Base-by-base conservation (phyloP, 2,888 invertebrate genomes). In the Lasioglossum morio region DNA sequence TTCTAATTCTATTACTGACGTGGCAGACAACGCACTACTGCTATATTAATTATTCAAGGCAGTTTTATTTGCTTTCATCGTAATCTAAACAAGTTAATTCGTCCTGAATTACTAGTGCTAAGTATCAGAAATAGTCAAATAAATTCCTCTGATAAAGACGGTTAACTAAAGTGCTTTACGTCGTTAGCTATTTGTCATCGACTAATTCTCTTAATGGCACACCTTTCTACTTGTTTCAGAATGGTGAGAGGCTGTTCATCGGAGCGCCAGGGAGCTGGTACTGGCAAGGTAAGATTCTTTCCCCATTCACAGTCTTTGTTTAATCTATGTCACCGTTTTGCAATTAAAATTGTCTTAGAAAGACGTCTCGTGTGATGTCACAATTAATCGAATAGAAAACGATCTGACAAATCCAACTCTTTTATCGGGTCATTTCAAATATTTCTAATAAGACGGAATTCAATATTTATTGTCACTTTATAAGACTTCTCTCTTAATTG, bases 191-290 rank as follows among this genome's bases (percentile, higher is more conserved):
- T 63, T 79, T 34, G 79, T 73, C 79, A 66, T 70, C 69, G 79
- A 79, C 76, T 72, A 81, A 86, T 82, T 79, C 69, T 77, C 72
- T 34, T 84, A 81, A 79, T 57, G 79, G 74, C 40, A 48, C 40
- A 72, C 30, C 77, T 83, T 91, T 84, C 76, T 84, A 57, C 77
- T 86, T 53, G 37, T 97, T 97, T 79, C 96, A 98, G 98, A 97
- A 97, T 94, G 98, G 98, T 69, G 96, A 97, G 91, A 96, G 98
- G 92, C 95, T 99, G 76, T 98, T 98, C 95, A 97, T 99, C 94
- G 99, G 99, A 66, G 99, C 99, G 43, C 99, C 99, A 23, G 99
- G 99, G 92, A 99, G 98, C 94, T 99, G 98, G 97, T 99, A 99
- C 95, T 99, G 99, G 99, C 99, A 99, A 98, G 99, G 99, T 99